Evolutionary conservation across 2,797 vertebrate species (phyloP).

Genomic region (Denticeps clupeoides): DNA sequence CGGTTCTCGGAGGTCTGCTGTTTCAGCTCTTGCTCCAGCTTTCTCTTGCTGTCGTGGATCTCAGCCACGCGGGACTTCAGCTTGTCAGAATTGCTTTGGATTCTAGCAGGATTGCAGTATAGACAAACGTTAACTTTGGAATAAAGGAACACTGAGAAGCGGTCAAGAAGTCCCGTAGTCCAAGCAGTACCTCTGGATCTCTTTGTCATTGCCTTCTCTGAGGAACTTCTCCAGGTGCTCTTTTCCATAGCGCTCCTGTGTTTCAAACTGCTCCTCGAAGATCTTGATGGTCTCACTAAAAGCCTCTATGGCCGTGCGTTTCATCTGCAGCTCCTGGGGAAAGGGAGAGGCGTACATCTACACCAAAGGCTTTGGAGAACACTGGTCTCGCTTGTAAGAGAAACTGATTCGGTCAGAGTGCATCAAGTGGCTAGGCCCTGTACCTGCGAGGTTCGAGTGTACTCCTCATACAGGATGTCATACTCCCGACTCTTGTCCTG

Average conservation of each 20-base stretch:
- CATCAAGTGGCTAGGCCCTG: neutral
- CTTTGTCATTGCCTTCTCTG: slow-evolving; percentile 80
- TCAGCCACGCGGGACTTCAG: slow-evolving; percentile 80
- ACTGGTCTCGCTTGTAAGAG: no score
- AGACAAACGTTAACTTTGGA: neutral
- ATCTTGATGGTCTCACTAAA: slow-evolving; percentile 93
- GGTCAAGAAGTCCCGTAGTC: neutral
- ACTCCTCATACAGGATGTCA: slow-evolving; percentile 86
- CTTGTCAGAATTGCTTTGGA: slow-evolving; percentile 75
- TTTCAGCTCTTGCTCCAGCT: slow-evolving; percentile 81
- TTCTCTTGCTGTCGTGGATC: slow-evolving; percentile 80
- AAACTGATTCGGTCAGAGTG: neutral
- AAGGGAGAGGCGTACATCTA: neutral
- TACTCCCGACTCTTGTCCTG: slow-evolving; percentile 91
- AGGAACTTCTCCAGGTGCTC: slow-evolving; percentile 84
- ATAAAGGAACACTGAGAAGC: neutral
- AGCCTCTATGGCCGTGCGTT: slow-evolving; percentile 84
- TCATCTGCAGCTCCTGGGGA: slow-evolving; percentile 92
- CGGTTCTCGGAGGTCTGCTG: slow-evolving; percentile 79
- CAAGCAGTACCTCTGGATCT: slow-evolving; percentile 74
- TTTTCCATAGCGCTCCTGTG: slow-evolving; percentile 81
- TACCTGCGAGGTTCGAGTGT: slow-evolving; percentile 89
- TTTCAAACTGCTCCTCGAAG: slow-evolving; percentile 89
- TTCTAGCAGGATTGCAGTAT: slow-evolving; percentile 46
- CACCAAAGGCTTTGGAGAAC: no score